Conservation (phyloP, 2,113 vertebrate genomes). For the Neotoma lepida region DNA sequence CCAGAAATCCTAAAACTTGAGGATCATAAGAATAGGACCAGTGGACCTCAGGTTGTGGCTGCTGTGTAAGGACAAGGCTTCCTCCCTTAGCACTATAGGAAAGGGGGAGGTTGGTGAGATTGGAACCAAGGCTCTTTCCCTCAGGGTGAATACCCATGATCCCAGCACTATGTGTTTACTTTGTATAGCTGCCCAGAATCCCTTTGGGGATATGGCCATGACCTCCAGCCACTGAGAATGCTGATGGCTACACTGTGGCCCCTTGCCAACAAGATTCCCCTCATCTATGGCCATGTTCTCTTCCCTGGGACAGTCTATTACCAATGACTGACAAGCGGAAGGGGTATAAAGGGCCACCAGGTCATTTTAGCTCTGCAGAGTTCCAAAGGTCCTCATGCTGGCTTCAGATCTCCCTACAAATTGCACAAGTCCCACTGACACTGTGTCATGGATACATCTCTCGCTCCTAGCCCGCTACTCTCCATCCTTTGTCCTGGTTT, state of each 20-base stretch:
- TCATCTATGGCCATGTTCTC: neutral
- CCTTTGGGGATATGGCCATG: neutral
- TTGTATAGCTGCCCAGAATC: neutral
- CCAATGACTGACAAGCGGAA: neutral
- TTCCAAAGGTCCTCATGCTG: neutral
- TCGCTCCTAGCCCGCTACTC: neutral
- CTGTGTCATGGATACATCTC: accelerated
- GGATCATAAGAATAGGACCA: neutral
- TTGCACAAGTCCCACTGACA: neutral
- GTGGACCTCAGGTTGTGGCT: neutral
- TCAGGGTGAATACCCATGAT: neutral
- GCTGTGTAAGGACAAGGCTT: neutral
- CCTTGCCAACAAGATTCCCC: neutral
- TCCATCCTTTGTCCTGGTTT: neutral
- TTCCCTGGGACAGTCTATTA: neutral
- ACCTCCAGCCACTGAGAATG: too few species aligned
- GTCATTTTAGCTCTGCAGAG: neutral
- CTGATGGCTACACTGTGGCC: accelerated
- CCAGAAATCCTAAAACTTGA: neutral
- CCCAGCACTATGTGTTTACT: neutral
- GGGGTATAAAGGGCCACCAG: neutral
- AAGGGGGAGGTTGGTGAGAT: neutral
- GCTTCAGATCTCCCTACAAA: neutral
- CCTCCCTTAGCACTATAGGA: neutral
- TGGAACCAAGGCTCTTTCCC: neutral